phyloP scores from a whole-genome alignment of 2,797 vertebrate genomes.

The Protonibea diacanthus region DNA sequence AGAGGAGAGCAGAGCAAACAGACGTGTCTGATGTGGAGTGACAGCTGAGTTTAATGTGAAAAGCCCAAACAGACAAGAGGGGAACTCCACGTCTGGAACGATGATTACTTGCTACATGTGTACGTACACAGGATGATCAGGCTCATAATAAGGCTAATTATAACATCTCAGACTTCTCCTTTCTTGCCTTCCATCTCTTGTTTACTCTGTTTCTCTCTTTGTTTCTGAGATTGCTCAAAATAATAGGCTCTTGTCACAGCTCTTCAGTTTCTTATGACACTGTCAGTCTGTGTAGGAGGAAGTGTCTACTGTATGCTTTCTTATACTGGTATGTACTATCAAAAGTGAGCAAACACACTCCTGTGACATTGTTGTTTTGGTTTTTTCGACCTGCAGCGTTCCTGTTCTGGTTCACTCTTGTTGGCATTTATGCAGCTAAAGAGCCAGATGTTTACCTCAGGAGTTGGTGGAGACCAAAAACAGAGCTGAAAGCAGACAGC shows the following conservation, averaged over 20 bases:
- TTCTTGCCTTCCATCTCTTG: not conserved
- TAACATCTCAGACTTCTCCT: not conserved
- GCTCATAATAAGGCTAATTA: not conserved
- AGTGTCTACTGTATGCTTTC: not conserved
- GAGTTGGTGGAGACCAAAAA: constrained; percentile 2
- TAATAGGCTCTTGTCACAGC: constrained; percentile 4
- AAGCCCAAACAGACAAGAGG: constrained; percentile 20
- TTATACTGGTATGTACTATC: constrained; percentile 11
- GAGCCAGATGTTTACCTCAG: not conserved
- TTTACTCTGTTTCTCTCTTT: not conserved
- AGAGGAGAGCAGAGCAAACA: constrained; percentile 44
- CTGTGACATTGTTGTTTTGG: constrained; percentile 14
- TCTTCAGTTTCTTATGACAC: not conserved
- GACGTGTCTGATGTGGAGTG: constrained; percentile 24
- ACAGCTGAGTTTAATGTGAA: constrained; percentile 26
- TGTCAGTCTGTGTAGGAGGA: constrained; percentile 1
- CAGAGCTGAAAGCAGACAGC: not conserved
- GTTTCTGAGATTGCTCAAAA: constrained; percentile 1
- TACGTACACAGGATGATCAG: not conserved
- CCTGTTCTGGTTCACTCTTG: not conserved
- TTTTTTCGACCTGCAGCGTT: not conserved
- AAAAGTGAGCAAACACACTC: constrained; percentile 25
- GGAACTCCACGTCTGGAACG: not conserved
- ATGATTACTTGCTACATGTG: not conserved
- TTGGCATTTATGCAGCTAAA: not conserved